Evolutionary conservation across 2,113 vertebrate genomes (phyloP), one percentile per base, ranked within the genome.

Genomic region (Dunckerocampus dactyliophorus): DNA sequence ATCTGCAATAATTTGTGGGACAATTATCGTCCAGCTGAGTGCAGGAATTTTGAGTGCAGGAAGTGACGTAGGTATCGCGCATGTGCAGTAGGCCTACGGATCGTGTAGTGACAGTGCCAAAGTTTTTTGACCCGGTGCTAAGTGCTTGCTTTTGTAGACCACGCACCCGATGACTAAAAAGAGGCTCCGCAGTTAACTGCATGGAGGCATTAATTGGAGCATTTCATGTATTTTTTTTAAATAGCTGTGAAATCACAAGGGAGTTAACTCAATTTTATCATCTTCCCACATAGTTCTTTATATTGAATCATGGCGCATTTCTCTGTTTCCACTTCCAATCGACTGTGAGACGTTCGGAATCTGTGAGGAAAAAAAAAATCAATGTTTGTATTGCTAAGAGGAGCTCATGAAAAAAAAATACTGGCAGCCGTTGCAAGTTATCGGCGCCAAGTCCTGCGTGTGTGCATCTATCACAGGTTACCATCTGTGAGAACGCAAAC

Each of bases 401-500:
- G 70, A 81, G 66, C 59, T 61, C 51, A 59, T 46, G 49, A 14
- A 60, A 34, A 48, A 19, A 79, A 74, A 56, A 34, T 21, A 63
- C 65, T 75, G 80, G 74, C 77, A 72, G 75, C 34, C 37, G 31
- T 12, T 50, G 34, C 59, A 37, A 54, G 49, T 37, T 49, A 57
- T 37, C 52, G 21, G 13, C 59, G 69, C 67, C 53, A 73, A 81
- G 61, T 76, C 50, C 52, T 43, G 10, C 42, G 50, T 66, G 59
- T 67, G 63, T 72, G 50, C 46, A 57, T 72, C 62, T 16, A 65
- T 84, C 60, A 51, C 72, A 72, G 71, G 74, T 76, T 80, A 24
- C 68, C 74, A 80, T 85, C 76, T 82, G 80, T 73, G 72, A 55
- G 54, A 64, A 73, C 28, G 37, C 63, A 67, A 79, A 74, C 66